Conservation (phyloP, 2,113 vertebrate species). For the Xiphophorus maculatus region DNA sequence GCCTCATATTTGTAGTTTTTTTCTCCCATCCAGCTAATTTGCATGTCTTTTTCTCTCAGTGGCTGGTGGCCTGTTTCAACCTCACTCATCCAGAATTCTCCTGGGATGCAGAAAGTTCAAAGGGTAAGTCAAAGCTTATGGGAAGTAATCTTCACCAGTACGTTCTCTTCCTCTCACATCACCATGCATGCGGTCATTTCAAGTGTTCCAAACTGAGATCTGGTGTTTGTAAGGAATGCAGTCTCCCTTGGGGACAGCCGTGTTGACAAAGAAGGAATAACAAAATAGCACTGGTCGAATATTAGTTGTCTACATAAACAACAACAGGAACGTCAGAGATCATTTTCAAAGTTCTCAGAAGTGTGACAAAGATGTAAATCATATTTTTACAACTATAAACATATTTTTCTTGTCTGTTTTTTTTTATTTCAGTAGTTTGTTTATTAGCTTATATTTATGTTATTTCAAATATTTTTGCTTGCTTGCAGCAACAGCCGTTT, state of each 20-base stretch:
- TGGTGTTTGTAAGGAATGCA: conserved; percentile 40
- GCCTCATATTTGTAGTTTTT: background rate
- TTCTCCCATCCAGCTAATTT: conserved; percentile 21
- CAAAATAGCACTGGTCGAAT: background rate
- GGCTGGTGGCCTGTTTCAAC: conserved; percentile 24
- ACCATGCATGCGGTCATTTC: conserved; percentile 41
- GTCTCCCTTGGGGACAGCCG: conserved; percentile 2
- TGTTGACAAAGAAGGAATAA: conserved; percentile 23
- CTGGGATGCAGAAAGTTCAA: conserved; percentile 43
- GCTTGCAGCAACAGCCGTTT: background rate
- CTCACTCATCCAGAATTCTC: conserved; percentile 43
- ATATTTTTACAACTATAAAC: too few species aligned
- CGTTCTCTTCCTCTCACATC: conserved; percentile 59
- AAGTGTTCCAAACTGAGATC: conserved; percentile 29
- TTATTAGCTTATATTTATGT: background rate
- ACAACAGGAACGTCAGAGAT: background rate
- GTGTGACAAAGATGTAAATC: background rate
- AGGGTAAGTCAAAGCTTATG: conserved; percentile 77
- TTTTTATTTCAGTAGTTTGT: background rate
- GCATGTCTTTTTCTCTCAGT: conserved; percentile 30
- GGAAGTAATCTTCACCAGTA: conserved; percentile 68
- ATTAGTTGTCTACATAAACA: background rate
- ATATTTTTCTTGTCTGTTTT: background rate
- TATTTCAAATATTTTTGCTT: too few species aligned
- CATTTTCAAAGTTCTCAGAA: background rate